phyloP scores from a whole-genome alignment of 2,113 vertebrate genomes.

The Mionectes macconnelli region DNA sequence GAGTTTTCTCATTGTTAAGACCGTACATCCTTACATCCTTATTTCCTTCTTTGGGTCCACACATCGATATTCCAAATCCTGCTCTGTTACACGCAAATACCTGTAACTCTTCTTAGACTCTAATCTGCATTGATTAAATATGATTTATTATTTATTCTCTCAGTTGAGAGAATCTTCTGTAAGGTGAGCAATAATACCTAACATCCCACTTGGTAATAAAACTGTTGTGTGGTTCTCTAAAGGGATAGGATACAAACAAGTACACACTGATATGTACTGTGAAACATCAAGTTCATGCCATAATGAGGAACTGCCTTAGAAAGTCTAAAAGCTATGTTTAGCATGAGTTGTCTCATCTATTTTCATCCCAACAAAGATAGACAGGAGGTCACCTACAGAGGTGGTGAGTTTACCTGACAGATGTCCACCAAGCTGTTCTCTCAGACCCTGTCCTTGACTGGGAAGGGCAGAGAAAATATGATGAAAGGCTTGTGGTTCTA shows the following conservation, averaged over 20 bases:
- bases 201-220: not conserved
- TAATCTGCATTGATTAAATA: not conserved
- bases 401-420: not conserved
- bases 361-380: not conserved
- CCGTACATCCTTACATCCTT: not conserved
- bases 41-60: not conserved
- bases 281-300: not conserved
- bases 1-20: not conserved
- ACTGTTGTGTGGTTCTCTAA: not conserved
- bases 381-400: not conserved
- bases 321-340: not conserved
- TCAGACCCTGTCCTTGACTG: accelerated
- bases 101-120: not conserved
- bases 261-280: not conserved
- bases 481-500: accelerated
- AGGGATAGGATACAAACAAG: not conserved
- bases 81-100: not conserved
- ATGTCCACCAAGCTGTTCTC: not conserved
- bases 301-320: not conserved
- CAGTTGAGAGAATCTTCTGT: not conserved
- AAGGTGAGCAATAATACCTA: not conserved
- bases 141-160: not conserved
- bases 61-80: not conserved
- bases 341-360: not conserved
- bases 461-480: not conserved